Base-by-base conservation (phyloP, 2,888 invertebrate species). In the Alloplasta piceator region DNA sequence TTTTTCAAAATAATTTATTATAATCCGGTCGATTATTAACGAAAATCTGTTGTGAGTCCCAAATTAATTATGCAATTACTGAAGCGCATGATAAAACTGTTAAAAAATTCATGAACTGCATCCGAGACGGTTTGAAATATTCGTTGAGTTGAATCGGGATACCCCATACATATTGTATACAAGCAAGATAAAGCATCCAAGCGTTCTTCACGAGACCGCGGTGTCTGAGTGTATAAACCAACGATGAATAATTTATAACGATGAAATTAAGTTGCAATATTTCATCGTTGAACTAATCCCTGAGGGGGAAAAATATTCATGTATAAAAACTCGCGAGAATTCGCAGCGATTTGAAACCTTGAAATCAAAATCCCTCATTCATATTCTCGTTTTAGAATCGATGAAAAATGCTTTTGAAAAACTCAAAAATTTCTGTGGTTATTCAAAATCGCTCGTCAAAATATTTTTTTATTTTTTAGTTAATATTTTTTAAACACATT, bases 201-300 rank as follows among this genome's bases (percentile, higher is more conserved):
- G 43, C 26, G 63, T 55, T 55, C 5, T 9, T 16, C 9, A 12
- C 12, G 72, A 3, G 26, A 26, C 10, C 12, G 12, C n/a, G 16
- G 10, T 41, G 55, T 26, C 26, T 43, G 56, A 14, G 48, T 36
- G 14, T 43, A 55, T 43, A 43, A 61, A 68, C 78, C 70, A 83
- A 82, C 76, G 46, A 82, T 85, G 83, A 87, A 88, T 88, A 84
- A 86, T 82, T 86, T 83, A 86, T 80, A 80, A 50, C 81, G 78
- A 83, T 84, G 85, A 84, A 85, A 88, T 88, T 86, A 87, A 85
- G 86, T 85, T 87, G 86, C 82, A 87, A 87, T 88, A 85, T 87
- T 87, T 87, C 76, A 88, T 85, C 78, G 56, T 43, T 74, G 71
- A 68, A 66, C 85, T 83, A 86, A 87, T 87, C 85, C 83, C 82